Conservation (phyloP, 1,140 invertebrate genomes). For the Ceratoteleas bidentatus region DNA sequence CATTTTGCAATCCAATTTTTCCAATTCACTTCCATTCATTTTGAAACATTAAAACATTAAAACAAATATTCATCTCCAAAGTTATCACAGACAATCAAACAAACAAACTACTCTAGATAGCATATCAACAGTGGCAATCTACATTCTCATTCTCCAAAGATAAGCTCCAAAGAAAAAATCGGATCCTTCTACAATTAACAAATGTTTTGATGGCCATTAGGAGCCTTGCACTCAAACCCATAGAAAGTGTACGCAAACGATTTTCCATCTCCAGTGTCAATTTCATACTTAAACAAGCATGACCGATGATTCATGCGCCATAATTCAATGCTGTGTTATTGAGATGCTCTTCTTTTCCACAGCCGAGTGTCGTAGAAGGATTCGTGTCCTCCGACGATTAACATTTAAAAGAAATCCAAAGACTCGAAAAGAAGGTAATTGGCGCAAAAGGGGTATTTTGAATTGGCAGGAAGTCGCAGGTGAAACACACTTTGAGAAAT, state of each 20-base stretch:
- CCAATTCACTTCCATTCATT: no score
- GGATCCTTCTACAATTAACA: neutral
- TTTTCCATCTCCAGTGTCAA: conserved; percentile 54
- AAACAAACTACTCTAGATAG: no score
- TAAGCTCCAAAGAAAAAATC: neutral
- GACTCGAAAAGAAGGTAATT: neutral
- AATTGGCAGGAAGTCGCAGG: neutral
- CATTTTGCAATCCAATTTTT: no score
- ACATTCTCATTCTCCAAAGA: neutral
- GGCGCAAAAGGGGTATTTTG: neutral
- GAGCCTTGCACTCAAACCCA: conserved; percentile 10
- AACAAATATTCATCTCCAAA: no score
- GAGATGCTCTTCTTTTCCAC: conserved; percentile 20
- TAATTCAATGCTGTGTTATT: conserved; percentile 36
- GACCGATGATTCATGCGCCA: conserved; percentile 52
- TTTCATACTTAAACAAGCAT: conserved; percentile 45
- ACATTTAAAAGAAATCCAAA: neutral
- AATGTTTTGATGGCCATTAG: neutral
- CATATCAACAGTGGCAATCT: no score
- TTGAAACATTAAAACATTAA: no score
- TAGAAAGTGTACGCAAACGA: conserved; percentile 55
- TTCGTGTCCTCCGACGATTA: no score
- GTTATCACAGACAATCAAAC: no score
- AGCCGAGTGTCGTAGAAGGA: conserved; percentile 3
- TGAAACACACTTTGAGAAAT: neutral